Evolutionary conservation across 2,888 invertebrate species (phyloP).

Genomic region (Rhagonycha lutea): DNA sequence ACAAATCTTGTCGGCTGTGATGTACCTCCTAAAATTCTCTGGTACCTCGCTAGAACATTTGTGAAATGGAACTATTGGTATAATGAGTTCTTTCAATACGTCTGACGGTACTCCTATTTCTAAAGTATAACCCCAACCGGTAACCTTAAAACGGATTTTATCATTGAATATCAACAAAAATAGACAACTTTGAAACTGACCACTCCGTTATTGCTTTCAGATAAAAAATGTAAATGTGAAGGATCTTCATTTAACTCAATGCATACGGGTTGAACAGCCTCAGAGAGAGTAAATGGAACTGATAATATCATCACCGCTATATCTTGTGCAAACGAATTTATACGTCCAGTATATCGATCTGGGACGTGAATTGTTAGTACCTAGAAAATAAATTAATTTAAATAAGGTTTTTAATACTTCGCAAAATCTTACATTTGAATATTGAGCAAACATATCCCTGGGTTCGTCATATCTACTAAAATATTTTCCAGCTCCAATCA

Average conservation of each 20-base stretch:
- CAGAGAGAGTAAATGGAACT: constrained; percentile 11
- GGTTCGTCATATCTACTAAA: constrained; percentile 17
- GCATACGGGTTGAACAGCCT: constrained; percentile 48
- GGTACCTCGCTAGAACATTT: too few relatives aligned
- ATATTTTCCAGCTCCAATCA: constrained; percentile 42
- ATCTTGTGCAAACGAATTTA: constrained; percentile 42
- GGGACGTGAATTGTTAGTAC: constrained; percentile 34
- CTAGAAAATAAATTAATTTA: constrained; percentile 23
- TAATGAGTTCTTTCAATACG: not conserved
- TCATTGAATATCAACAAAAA: not conserved
- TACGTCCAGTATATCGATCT: constrained; percentile 35
- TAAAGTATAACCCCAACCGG: not conserved
- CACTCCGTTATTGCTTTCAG: constrained; percentile 27
- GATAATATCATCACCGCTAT: constrained; percentile 47
- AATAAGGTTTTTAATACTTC: not conserved
- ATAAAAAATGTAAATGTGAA: constrained; percentile 11
- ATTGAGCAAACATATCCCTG: constrained; percentile 31
- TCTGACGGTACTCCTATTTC: not conserved
- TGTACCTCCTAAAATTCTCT: too few relatives aligned
- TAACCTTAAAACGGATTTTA: not conserved
- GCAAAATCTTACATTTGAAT: not conserved
- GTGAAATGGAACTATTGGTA: too few relatives aligned
- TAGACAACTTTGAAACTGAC: constrained; percentile 28
- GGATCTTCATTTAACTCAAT: constrained; percentile 36
- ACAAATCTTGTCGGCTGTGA: too few relatives aligned